Evolutionary conservation across 64 coral and sea anemone genomes (phyloP).

Genomic region (Acropora yongei): DNA sequence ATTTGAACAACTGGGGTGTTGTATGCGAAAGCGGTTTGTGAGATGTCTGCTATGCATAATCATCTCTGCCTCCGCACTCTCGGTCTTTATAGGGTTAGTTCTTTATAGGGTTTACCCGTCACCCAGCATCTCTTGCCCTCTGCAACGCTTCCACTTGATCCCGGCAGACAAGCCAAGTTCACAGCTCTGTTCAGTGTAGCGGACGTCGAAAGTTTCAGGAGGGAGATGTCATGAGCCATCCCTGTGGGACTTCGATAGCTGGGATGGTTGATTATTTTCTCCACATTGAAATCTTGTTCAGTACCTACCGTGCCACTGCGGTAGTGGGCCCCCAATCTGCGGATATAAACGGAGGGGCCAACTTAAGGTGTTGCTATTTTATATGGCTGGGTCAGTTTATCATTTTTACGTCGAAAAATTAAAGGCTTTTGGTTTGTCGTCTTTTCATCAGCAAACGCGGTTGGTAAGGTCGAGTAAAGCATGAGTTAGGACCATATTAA

Average conservation of each 20-base stretch:
- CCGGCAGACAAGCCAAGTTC: conserved; percentile 33
- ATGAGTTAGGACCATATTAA: too few relatives aligned
- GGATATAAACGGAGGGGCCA: not conserved
- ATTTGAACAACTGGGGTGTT: too few relatives aligned
- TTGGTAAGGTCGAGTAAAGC: too few relatives aligned
- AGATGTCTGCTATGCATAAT: too few relatives aligned
- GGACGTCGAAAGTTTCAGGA: conserved; percentile 15
- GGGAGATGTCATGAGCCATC: conserved; percentile 46
- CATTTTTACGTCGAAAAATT: too few relatives aligned
- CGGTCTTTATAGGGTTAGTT: not conserved
- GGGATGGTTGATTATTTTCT: conserved; percentile 33
- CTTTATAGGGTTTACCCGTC: conserved; percentile 31
- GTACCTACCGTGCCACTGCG: not conserved
- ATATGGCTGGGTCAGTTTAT: too few relatives aligned
- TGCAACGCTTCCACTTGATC: not conserved
- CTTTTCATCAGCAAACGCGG: too few relatives aligned
- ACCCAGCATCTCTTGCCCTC: conserved; percentile 45
- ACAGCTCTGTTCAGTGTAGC: conserved; percentile 46
- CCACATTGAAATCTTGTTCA: conserved; percentile 33
- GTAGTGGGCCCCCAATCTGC: conserved; percentile 61
- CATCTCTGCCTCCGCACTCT: too few relatives aligned
- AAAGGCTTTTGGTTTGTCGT: too few relatives aligned
- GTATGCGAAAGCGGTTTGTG: too few relatives aligned
- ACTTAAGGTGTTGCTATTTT: too few relatives aligned
- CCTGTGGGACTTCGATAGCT: conserved; percentile 11